These are phyloP conservation scores for Syritta pipiens DNA, from an alignment of 2,888 invertebrate genomes.

Conservation along the genomic window DNA sequence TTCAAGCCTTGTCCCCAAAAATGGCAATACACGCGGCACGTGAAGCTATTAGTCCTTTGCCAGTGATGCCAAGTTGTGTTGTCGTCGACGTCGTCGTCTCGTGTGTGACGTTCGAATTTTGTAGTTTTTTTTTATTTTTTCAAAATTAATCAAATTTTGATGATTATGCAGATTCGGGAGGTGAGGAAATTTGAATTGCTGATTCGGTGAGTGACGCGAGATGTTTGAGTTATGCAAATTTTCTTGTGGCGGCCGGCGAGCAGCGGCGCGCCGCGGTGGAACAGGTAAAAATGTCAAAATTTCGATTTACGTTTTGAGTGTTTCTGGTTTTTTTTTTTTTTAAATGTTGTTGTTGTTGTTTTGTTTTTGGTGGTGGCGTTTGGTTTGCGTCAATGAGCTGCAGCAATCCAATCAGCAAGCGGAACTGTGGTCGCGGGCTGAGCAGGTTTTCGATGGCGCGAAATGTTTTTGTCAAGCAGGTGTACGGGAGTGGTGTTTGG, in stretches of 20 bases:
- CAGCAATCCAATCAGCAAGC: conserved; percentile 34
- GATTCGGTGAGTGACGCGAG: no score
- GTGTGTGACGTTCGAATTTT: no score
- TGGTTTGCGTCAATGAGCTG: conserved; percentile 30
- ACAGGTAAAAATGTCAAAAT: conserved; percentile 8
- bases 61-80: no score
- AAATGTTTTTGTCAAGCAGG: no score
- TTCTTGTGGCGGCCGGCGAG: no score
- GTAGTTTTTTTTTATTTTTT: no score
- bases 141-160: conserved; percentile 49
- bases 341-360: not conserved
- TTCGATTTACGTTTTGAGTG: not conserved
- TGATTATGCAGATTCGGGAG: conserved; percentile 45
- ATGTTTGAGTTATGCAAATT: conserved; percentile 49
- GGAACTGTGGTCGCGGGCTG: conserved; percentile 21
- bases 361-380: not conserved
- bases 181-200: conserved; percentile 27
- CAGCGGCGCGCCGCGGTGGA: no score
- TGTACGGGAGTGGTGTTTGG: no score
- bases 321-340: conserved; percentile 3
- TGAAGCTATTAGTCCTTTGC: conserved; percentile 63
- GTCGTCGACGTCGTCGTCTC: no score
- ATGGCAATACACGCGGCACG: conserved; percentile 61
- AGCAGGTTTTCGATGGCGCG: conserved; percentile 17
- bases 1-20: conserved; percentile 59